Evolutionary conservation across 1,140 invertebrate genomes (phyloP), one percentile per base, ranked within the genome.

Genomic region (Choristoneura fumiferana): DNA sequence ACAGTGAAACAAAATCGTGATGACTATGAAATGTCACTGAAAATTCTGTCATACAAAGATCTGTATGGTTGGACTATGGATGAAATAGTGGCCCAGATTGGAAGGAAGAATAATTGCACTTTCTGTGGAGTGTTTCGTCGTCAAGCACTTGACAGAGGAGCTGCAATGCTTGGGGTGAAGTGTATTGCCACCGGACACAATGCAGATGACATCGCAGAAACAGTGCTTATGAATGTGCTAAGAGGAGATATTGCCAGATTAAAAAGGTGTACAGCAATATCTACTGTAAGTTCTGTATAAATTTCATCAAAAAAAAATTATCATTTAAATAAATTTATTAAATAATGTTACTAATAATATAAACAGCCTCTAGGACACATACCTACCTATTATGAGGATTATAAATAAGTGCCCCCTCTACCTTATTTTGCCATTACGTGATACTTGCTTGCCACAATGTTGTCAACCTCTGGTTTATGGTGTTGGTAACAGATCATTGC

Each of bases 11-110:
- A 96, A 81, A 99, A 99, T 78, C 91, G 95, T 71, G 93, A 95
- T 71, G 97, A 99, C 84, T 99, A 99, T 91, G 92, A 94, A 64
- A 94, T 99, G 87, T 96, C 97, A 35, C 89, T 99, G 22, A 98
- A 97, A 91, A 98, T 99, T 60, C 91, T 99, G 4, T 99, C 98
- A 0, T 99, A 99, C 83, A 95, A 99, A 92, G 97, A 99, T 68
- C 90, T 99, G 0, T 99, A 99, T 92, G 98, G 98, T 0, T 99
- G 98, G 98, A 99, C 98, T 13, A 99, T 99, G 99, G 99, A 99
- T 92, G 95, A 95, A 75, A 99, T 99, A 86, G 98, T 99, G 1
- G 92, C 94, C 0, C 87, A 96, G 92, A 97, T 99, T 67, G 99
- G 99, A 0, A 92, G 94, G 49, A 99, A 98, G 86, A 99, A 99